Evolutionary conservation across 1,140 invertebrate genomes (phyloP).

Genomic region (Brachionus manjavacas): DNA sequence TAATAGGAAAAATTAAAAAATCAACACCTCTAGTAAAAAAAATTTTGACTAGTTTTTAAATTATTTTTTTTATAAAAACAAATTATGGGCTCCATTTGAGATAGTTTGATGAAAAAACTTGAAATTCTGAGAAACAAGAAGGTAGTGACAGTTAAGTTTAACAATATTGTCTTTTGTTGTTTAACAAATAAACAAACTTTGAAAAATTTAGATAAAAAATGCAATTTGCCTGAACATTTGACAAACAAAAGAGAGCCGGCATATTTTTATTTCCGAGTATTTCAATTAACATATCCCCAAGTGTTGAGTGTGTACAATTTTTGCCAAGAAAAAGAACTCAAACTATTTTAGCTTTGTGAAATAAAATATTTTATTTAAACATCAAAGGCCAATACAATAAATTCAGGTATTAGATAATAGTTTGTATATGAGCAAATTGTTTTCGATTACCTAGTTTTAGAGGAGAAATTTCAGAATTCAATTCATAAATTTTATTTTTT

Average conservation of each 20-base stretch:
- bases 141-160: not conserved
- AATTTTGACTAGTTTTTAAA: not conserved
- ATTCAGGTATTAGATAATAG: constrained; percentile 4
- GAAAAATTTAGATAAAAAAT: not conserved
- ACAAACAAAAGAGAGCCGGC: not conserved
- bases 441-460: not conserved
- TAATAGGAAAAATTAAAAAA: not conserved
- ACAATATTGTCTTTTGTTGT: not conserved
- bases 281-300: not conserved
- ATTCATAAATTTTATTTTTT: not conserved
- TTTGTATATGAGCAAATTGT: not conserved
- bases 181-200: not conserved
- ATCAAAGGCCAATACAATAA: not conserved
- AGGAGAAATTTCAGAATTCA: not conserved
- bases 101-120: too few relatives aligned
- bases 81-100: not conserved
- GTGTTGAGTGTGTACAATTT: not conserved
- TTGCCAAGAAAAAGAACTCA: not conserved
- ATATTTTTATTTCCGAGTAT: not conserved
- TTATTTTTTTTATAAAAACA: too few relatives aligned
- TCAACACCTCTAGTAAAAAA: not conserved
- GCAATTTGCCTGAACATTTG: not conserved
- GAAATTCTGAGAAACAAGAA: not conserved
- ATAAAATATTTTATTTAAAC: constrained; percentile 8
- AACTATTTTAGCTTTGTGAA: not conserved